These are phyloP conservation scores for Petaurus breviceps DNA, from an alignment of 2,113 vertebrate genomes.

Conservation along the genomic window DNA sequence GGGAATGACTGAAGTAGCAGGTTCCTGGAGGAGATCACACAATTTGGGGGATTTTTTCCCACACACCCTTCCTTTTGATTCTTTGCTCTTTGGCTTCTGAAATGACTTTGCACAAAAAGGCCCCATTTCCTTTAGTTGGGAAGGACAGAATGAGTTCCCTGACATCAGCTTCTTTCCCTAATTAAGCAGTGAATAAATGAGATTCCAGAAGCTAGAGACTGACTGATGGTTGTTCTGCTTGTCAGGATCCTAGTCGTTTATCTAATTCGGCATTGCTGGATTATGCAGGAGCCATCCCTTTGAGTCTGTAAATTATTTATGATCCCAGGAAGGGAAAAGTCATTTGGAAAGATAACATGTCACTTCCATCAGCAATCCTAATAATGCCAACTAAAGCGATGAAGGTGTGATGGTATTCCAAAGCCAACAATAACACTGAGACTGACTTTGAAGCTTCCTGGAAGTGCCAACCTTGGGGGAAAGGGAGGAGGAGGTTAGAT, in stretches of 20 bases:
- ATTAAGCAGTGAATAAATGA: conserved; percentile 75
- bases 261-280: conserved; percentile 76
- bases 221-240: conserved; percentile 70
- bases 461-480: neutral
- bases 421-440: conserved; percentile 47
- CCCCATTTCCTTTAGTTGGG: conserved; percentile 74
- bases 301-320: conserved; percentile 79
- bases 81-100: conserved; percentile 68
- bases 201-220: conserved; percentile 61
- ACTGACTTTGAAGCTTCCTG: neutral
- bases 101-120: conserved; percentile 75
- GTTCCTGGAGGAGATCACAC: neutral
- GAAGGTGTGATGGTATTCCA: conserved; percentile 53
- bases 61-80: conserved; percentile 71
- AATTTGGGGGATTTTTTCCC: conserved; percentile 31
- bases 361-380: conserved; percentile 61
- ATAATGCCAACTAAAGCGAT: conserved; percentile 45
- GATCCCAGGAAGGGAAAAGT: conserved; percentile 69
- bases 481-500: neutral
- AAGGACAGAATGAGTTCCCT: conserved; percentile 65
- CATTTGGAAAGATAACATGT: conserved; percentile 72
- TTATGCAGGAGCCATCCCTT: conserved; percentile 67
- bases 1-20: neutral
- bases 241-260: conserved; percentile 58
- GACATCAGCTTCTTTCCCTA: conserved; percentile 75